Evolutionary conservation across 2,113 vertebrate species (phyloP).

Genomic region (Epinephelus moara): DNA sequence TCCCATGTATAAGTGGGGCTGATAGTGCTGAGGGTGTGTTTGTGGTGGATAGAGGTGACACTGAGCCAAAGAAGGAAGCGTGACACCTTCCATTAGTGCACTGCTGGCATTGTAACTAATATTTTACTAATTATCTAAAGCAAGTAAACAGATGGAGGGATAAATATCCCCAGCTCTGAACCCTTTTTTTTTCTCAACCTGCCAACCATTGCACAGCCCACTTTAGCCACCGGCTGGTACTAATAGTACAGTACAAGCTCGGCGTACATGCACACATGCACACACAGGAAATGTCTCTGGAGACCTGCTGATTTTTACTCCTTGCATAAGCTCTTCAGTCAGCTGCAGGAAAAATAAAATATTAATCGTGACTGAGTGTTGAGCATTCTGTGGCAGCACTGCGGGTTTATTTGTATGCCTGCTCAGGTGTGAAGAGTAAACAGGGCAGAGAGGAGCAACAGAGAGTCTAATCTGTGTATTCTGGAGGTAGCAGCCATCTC

Average conservation of each 20-base stretch:
- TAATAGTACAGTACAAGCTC: conserved; percentile 35
- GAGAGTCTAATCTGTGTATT: conserved; percentile 67
- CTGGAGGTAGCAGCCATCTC: conserved; percentile 53
- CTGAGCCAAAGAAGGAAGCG: conserved; percentile 40
- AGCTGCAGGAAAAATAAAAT: conserved; percentile 74
- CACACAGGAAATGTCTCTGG: conserved; percentile 31
- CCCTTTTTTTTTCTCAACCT: conserved; percentile 31
- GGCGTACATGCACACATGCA: neutral
- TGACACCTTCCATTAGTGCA: conserved; percentile 49
- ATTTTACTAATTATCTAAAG: conserved; percentile 57
- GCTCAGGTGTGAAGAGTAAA: conserved; percentile 77
- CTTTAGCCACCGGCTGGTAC: conserved; percentile 42
- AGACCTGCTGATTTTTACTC: conserved; percentile 71
- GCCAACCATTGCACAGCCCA: conserved; percentile 38
- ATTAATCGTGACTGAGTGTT: conserved; percentile 71
- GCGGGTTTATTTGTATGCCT: conserved; percentile 76
- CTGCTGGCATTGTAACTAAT: conserved; percentile 52
- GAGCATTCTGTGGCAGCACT: conserved; percentile 60
- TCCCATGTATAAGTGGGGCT: conserved; percentile 17
- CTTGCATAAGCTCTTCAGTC: conserved; percentile 66
- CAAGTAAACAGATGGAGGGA: conserved; percentile 60
- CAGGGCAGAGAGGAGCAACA: conserved; percentile 57
- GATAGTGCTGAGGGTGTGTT: conserved; percentile 35
- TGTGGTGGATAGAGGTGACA: conserved; percentile 45
- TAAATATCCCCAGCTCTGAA: conserved; percentile 39